Base-by-base conservation (phyloP, 2,113 vertebrate species). In the Hippopotamus amphibius region DNA sequence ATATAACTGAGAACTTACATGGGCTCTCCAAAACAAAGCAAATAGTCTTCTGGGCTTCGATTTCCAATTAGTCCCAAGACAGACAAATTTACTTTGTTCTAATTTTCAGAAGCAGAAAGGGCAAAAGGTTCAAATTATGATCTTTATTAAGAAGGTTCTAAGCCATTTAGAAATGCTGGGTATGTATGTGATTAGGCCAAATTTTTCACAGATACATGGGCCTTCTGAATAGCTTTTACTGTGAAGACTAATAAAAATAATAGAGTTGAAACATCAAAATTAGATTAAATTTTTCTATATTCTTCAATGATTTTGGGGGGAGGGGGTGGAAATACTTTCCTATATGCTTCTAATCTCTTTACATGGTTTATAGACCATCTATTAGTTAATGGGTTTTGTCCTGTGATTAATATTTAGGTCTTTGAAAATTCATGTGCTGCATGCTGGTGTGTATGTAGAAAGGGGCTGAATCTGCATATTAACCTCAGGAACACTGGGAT, bases 181-280 rank as follows among this genome's bases (percentile, higher is more conserved):
- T 84, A 87, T 33, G 95, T 97, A 95, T 96, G 37, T 68, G 95
- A 26, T 82, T 68, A 30, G 11, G 63, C 53, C 28, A 97, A 89
- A 77, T 92, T 95, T 66, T 84, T 79, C 37, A 88, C n/a, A 86
- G 48, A 9, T 86, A 0, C 93, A 15, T 93, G 63, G 24, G 50
- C 90, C 71, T 79, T 94, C 71, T 95, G 46, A 97, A 96, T 95
- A 97, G 87, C 61, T 97, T 98, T 97, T 92, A 88, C 30, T 76
- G 43, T 90, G 92, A 97, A 98, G 92, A 96, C 61, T 97, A 98
- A 98, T 97, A 97, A 98, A 98, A 97, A 72, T 77, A 14, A 83
- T 96, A 95, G n/a, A 89, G 74, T 96, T 98, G 92, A 98, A 98
- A 98, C n/a, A 97, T 66, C 41, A 97, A 94, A 91, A 97, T 97